phyloP scores from a whole-genome alignment of 2,113 vertebrate species.

The Gymnogyps californianus region DNA sequence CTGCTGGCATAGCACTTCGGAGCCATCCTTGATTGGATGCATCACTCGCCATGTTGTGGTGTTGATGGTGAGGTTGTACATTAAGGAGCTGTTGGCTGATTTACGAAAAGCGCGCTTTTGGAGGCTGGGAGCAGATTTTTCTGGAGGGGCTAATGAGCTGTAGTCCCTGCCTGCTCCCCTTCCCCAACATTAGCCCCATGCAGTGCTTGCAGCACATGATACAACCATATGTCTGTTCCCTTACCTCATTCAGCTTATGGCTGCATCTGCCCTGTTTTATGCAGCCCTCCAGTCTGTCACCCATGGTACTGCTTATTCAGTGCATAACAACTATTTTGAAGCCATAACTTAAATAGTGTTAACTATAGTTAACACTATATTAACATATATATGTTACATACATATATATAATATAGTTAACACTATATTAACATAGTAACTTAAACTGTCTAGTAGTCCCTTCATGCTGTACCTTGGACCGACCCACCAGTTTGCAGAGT shows the following conservation, averaged over 20 bases:
- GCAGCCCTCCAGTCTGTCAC: background rate
- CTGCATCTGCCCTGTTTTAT: background rate
- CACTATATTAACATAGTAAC: no score
- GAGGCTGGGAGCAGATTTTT: background rate
- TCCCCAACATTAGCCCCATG: accelerated
- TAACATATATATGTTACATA: no score
- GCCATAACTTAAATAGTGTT: background rate
- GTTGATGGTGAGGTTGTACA: background rate
- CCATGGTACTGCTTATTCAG: background rate
- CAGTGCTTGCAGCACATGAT: background rate
- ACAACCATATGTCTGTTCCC: background rate
- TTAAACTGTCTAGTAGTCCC: no score
- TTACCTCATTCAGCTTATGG: background rate
- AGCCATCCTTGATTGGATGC: background rate
- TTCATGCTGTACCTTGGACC: background rate
- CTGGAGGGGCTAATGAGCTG: background rate
- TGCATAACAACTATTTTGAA: background rate
- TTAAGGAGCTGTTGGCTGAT: background rate
- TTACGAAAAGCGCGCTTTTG: background rate
- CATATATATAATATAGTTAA: no score
- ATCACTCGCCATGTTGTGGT: accelerated
- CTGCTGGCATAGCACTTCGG: background rate
- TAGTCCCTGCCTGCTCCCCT: background rate
- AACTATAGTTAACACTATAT: no score
- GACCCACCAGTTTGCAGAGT: background rate